Evolutionary conservation across 2,113 vertebrate genomes (phyloP).

Genomic region (Hystrix cristata): DNA sequence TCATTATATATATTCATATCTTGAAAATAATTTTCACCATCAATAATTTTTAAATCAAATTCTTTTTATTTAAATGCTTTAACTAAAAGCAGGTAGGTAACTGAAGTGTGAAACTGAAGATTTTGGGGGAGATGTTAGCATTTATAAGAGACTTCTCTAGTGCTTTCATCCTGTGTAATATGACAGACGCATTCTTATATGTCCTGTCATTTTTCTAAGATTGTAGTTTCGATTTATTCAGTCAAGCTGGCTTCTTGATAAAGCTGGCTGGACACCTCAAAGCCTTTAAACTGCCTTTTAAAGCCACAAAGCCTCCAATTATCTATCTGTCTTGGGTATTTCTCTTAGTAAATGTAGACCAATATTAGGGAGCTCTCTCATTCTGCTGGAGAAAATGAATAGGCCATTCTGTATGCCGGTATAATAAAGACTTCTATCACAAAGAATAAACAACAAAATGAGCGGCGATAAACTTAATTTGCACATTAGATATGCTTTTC

Average conservation of each 20-base stretch:
- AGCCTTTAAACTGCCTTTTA: slow-evolving; percentile 76
- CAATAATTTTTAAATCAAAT: not conserved
- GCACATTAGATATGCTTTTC: slow-evolving; percentile 92
- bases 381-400: slow-evolving; percentile 71
- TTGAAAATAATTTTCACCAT: not conserved
- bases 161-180: not conserved
- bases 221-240: slow-evolving; percentile 65
- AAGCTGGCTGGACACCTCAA: slow-evolving; percentile 67
- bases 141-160: not conserved
- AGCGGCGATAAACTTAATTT: slow-evolving; percentile 92
- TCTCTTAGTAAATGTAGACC: slow-evolving; percentile 75
- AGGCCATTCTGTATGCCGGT: slow-evolving; percentile 81
- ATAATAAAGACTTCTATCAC: slow-evolving; percentile 88
- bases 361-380: slow-evolving; percentile 53
- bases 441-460: slow-evolving; percentile 89
- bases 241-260: slow-evolving; percentile 65
- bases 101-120: not conserved
- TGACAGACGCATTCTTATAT: not conserved
- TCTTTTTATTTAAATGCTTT: not conserved
- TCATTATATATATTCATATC: not conserved
- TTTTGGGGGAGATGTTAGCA: not conserved
- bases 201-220: slow-evolving; percentile 23
- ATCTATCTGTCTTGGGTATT: slow-evolving; percentile 48
- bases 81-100: not conserved
- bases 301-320: slow-evolving; percentile 72